Conservation (phyloP, 2,797 vertebrate species). For the Zalophus californianus region DNA sequence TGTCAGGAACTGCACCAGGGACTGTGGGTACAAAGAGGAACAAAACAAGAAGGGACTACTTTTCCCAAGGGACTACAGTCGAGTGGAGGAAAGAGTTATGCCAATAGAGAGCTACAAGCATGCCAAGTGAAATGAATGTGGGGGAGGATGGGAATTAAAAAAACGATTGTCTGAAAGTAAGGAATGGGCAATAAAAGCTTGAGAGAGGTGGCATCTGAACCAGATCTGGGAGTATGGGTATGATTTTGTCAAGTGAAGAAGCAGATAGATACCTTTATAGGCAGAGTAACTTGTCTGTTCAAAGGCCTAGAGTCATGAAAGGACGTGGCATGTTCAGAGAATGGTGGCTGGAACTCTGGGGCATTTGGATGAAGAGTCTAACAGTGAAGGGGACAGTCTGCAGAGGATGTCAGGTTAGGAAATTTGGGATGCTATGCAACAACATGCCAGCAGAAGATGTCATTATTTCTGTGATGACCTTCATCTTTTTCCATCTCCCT, state of each 20-base stretch:
- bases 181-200: neutral
- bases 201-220: neutral
- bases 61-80: neutral
- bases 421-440: neutral
- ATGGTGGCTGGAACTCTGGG: neutral
- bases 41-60: neutral
- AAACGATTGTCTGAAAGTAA: neutral
- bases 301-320: neutral
- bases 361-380: neutral
- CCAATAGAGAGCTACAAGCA: neutral
- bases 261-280: neutral
- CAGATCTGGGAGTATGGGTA: neutral
- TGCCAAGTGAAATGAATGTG: neutral
- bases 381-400: neutral
- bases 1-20: neutral
- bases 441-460: neutral
- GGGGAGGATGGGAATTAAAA: neutral
- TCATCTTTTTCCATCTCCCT: neutral
- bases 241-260: constrained; percentile 3
- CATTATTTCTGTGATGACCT: neutral
- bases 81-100: neutral
- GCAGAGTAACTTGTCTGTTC: neutral
- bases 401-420: neutral
- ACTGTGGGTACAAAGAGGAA: neutral
- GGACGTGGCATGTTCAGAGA: neutral